Evolutionary conservation across 1,140 invertebrate species (phyloP).

Genomic region (Cyclargus thomasi): DNA sequence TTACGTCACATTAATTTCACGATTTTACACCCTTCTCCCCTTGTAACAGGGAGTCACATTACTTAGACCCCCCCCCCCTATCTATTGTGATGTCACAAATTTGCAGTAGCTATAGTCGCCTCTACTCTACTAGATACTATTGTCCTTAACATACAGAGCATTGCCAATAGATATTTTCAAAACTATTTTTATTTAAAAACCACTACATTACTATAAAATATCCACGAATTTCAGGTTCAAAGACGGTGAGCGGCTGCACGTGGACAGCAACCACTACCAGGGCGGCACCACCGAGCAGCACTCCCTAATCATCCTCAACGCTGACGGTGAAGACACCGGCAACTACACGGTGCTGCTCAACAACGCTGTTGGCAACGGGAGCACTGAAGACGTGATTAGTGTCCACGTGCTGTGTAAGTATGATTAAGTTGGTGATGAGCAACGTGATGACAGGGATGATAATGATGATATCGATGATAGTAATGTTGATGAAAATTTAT

Average conservation of each 20-base stretch:
- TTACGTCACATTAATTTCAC: too few species aligned
- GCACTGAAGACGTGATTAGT: slow-evolving; percentile 81
- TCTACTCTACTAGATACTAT: too few species aligned
- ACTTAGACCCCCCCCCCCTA: too few species aligned
- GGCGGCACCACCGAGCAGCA: slow-evolving; percentile 84
- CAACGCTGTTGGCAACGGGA: slow-evolving; percentile 84
- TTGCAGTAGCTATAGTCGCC: too few species aligned
- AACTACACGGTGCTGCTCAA: slow-evolving; percentile 86
- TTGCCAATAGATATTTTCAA: too few species aligned
- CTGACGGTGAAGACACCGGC: slow-evolving; percentile 85
- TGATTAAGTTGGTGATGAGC: background rate
- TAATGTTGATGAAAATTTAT: too few species aligned
- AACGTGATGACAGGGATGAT: background rate
- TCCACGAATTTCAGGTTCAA: slow-evolving; percentile 78
- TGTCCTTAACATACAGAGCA: too few species aligned
- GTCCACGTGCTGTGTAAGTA: slow-evolving; percentile 88
- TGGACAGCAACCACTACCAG: slow-evolving; percentile 81
- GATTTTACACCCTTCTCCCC: too few species aligned
- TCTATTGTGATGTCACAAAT: too few species aligned
- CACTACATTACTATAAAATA: too few species aligned
- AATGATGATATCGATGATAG: background rate
- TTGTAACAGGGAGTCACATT: too few species aligned
- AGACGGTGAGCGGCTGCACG: slow-evolving; percentile 80
- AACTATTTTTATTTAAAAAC: too few species aligned
- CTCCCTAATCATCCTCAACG: slow-evolving; percentile 84